These are phyloP conservation scores for Philhelius pedissequus DNA, from an alignment of 2,888 invertebrate genomes.

Conservation along the genomic window DNA sequence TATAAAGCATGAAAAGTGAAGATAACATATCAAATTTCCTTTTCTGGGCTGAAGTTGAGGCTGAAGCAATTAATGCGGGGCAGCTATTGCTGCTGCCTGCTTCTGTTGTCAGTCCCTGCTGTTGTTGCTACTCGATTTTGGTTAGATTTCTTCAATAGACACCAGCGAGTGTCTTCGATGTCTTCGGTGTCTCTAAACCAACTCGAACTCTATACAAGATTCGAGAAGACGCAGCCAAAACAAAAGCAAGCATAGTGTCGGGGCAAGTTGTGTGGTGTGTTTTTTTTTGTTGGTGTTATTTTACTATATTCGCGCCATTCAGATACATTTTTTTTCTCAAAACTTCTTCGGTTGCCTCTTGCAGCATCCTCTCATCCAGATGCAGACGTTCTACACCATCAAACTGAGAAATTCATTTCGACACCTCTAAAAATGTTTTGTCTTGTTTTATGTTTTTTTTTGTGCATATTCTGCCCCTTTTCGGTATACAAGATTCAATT, in stretches of 20 bases:
- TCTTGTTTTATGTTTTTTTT: not conserved
- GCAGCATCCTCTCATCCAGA: not conserved
- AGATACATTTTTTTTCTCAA: not conserved
- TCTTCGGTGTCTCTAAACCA: not conserved
- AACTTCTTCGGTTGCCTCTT: constrained; percentile 10
- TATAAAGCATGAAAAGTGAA: constrained; percentile 30
- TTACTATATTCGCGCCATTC: constrained; percentile 46
- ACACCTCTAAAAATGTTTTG: constrained; percentile 33
- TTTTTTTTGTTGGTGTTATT: constrained; percentile 30
- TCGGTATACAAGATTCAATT: not conserved
- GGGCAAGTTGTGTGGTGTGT: constrained; percentile 33
- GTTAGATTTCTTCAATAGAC: constrained; percentile 17
- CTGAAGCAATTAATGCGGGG: constrained; percentile 20
- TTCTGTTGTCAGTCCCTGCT: constrained; percentile 17
- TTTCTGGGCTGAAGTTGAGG: constrained; percentile 26
- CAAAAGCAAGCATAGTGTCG: constrained; percentile 25
- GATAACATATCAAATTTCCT: constrained; percentile 61
- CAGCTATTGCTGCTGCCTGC: not conserved
- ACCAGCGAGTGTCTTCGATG: constrained; percentile 10
- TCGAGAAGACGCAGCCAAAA: constrained; percentile 17
- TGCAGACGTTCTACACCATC: constrained; percentile 20
- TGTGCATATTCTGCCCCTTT: not conserved
- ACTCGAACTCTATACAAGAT: not conserved
- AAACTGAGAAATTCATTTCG: constrained; percentile 54
- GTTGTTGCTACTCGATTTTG: constrained; percentile 21